Evolutionary conservation across 2,113 vertebrate genomes (phyloP).

Genomic region (Chaetodon auriga): DNA sequence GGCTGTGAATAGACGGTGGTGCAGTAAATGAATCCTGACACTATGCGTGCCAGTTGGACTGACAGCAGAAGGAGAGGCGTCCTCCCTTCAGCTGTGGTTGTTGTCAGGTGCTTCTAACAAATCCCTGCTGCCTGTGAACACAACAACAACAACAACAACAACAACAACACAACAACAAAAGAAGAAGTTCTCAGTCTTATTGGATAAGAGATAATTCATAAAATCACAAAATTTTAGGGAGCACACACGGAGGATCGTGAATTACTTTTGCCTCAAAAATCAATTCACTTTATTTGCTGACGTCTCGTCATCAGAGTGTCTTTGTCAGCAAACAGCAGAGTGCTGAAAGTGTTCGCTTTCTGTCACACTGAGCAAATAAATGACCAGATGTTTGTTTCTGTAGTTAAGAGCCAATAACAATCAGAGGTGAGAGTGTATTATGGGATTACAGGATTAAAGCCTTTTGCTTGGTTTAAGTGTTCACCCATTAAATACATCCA

Average conservation of each 20-base stretch:
- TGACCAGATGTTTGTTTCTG: conserved; percentile 16
- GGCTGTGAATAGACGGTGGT: not conserved
- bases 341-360: not conserved
- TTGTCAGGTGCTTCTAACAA: not conserved
- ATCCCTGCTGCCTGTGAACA: not conserved
- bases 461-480: conserved; percentile 36
- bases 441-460: conserved; percentile 56
- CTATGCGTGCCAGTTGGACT: not conserved
- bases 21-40: not conserved
- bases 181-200: not conserved
- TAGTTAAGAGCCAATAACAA: conserved; percentile 23
- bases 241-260: not conserved
- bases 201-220: not conserved
- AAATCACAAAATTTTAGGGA: not conserved
- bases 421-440: conserved; percentile 33
- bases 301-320: not conserved
- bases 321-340: conserved; percentile 11
- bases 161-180: too few relatives aligned
- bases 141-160: not conserved
- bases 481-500: conserved; percentile 44
- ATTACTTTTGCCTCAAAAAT: not conserved
- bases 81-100: not conserved
- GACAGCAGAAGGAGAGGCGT: not conserved
- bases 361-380: not conserved
- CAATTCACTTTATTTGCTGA: not conserved